Evolutionary conservation across 2,888 invertebrate genomes (phyloP).

Genomic region (Hypselothyrea guttata): DNA sequence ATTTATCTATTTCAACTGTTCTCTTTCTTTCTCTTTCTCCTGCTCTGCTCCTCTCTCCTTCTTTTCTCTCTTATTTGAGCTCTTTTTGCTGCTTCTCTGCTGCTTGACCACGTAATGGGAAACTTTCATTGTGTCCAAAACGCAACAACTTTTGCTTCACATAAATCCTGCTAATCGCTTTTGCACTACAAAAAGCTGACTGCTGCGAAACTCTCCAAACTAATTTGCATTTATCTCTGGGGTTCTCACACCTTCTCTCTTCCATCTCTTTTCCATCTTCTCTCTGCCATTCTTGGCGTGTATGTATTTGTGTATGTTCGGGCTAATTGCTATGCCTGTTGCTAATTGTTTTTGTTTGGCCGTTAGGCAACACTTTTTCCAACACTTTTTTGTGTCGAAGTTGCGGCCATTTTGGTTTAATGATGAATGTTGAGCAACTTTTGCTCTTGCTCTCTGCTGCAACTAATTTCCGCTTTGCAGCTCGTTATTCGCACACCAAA

Average conservation of each 20-base stretch:
- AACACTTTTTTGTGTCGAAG: slow-evolving; percentile 32
- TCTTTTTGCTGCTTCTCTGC: not conserved
- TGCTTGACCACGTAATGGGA: slow-evolving; percentile 52
- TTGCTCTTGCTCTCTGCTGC: slow-evolving; percentile 30
- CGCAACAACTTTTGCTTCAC: slow-evolving; percentile 42
- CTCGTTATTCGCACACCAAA: slow-evolving; percentile 59
- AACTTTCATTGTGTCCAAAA: slow-evolving; percentile 51
- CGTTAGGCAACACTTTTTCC: slow-evolving; percentile 45
- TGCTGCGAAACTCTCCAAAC: slow-evolving; percentile 60
- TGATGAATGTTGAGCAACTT: slow-evolving; percentile 51
- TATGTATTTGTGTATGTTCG: slow-evolving; percentile 23
- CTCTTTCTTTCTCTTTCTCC: slow-evolving; percentile 1
- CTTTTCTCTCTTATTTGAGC: slow-evolving; percentile 2
- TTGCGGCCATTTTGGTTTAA: slow-evolving; percentile 41
- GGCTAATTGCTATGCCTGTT: slow-evolving; percentile 71
- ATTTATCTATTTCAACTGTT: slow-evolving; percentile 37
- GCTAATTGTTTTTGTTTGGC: slow-evolving; percentile 72
- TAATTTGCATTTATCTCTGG: slow-evolving; percentile 75
- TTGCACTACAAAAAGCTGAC: slow-evolving; percentile 57
- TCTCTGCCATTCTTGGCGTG: not conserved
- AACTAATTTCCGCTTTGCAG: slow-evolving; percentile 70
- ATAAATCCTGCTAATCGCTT: slow-evolving; percentile 75
- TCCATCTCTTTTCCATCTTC: not conserved
- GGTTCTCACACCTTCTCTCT: slow-evolving; percentile 18
- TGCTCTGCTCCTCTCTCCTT: not conserved